Conservation (phyloP, 1,140 invertebrate species). For the Helicorthomorpha holstii region DNA sequence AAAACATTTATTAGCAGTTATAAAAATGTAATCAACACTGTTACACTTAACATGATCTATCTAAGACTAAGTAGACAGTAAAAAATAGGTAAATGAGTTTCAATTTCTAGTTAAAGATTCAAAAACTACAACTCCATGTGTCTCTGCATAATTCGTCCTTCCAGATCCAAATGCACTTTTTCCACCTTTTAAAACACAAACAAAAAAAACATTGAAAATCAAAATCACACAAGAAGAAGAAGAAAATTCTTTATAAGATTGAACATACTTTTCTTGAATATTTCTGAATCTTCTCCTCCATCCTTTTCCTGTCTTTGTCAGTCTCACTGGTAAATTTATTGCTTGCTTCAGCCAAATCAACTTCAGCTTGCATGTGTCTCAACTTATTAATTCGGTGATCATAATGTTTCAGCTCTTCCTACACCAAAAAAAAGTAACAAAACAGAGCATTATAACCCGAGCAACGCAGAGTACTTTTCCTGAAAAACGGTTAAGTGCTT, state of each 20-base stretch:
- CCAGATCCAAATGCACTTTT: conserved; percentile 65
- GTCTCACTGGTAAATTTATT: conserved; percentile 39
- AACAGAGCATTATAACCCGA: too few relatives aligned
- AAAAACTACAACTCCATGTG: conserved; percentile 29
- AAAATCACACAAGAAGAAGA: too few relatives aligned
- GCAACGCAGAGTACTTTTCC: too few relatives aligned
- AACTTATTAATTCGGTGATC: conserved; percentile 69
- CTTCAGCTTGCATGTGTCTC: conserved; percentile 57
- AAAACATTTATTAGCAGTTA: too few relatives aligned
- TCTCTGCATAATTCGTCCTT: conserved; percentile 52
- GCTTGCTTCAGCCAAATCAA: conserved; percentile 37
- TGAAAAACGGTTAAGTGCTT: too few relatives aligned
- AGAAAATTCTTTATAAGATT: conserved; percentile 2
- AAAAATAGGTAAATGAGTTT: too few relatives aligned
- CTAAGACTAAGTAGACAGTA: too few relatives aligned
- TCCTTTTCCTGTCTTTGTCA: conserved; percentile 36
- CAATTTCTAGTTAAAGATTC: too few relatives aligned
- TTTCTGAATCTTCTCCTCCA: conserved; percentile 59
- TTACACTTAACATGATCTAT: too few relatives aligned
- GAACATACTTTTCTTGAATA: conserved; percentile 45
- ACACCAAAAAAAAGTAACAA: too few relatives aligned
- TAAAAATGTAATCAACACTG: too few relatives aligned
- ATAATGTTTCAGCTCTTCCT: conserved; percentile 71
- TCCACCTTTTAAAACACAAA: conserved; percentile 34
- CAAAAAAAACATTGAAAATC: conserved; percentile 6